A percentile compares a stretch with the other conserved stretches of the same genome.
phyloP scores from a whole-genome alignment of 2,797 vertebrate genomes.

The Periophthalmus magnuspinnatus region DNA sequence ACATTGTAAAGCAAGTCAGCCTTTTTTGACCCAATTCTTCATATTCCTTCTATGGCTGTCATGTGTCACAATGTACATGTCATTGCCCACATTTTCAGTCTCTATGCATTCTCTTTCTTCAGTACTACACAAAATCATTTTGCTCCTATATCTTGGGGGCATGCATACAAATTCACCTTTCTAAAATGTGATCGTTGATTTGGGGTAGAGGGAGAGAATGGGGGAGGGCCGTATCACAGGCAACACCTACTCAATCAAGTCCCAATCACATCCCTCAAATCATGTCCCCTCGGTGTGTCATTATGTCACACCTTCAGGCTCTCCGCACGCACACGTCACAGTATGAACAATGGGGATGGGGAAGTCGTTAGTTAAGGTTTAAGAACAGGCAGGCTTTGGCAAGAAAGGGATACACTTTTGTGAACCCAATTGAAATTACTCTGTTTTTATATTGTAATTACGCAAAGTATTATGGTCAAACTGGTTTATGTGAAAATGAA shows the following conservation, averaged over 20 bases:
- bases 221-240: slow-evolving; percentile 12
- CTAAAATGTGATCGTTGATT: slow-evolving; percentile 52
- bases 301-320: slow-evolving; percentile 36
- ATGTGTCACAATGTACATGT: slow-evolving; percentile 11
- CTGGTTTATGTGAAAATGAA: background rate
- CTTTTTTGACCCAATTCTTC: background rate
- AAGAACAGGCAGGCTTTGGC: background rate
- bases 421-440: background rate
- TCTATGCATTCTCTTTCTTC: slow-evolving; percentile 15
- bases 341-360: slow-evolving; percentile 11
- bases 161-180: slow-evolving; percentile 41
- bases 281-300: slow-evolving; percentile 20
- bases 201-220: background rate
- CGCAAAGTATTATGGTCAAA: background rate
- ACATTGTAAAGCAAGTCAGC: too few relatives aligned
- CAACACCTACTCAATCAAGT: slow-evolving; percentile 56
- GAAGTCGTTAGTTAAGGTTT: slow-evolving; percentile 23
- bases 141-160: slow-evolving; percentile 27
- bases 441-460: background rate
- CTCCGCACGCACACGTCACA: slow-evolving; percentile 22
- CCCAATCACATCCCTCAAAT: slow-evolving; percentile 56
- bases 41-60: background rate
- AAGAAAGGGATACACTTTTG: background rate
- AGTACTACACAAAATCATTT: slow-evolving; percentile 32
- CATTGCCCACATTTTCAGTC: slow-evolving; percentile 12